A percentile compares a stretch with the other conserved stretches of the same genome.
These are phyloP conservation scores for Octomys mimax DNA, from an alignment of 2,797 vertebrate species.

Conservation along the genomic window DNA sequence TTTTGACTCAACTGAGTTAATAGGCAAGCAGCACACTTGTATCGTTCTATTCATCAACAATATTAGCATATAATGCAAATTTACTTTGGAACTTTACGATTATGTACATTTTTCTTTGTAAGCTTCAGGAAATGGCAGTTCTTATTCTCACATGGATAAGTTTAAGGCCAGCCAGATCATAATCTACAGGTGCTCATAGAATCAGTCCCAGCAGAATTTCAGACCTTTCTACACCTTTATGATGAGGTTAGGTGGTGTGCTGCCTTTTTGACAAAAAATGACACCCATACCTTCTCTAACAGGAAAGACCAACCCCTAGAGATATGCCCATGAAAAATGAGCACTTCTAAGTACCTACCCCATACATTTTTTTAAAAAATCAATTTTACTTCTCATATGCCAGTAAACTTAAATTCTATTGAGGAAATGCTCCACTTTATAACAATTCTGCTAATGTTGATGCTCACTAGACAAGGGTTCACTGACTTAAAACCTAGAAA, in stretches of 20 bases:
- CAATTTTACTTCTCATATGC: conserved; percentile 22
- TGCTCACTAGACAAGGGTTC: not conserved
- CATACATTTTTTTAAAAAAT: not conserved
- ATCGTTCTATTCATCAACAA: conserved; percentile 36
- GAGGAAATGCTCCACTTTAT: conserved; percentile 4
- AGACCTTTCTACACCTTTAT: not conserved
- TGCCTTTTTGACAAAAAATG: not conserved
- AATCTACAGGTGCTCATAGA: not conserved
- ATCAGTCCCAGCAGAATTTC: not conserved
- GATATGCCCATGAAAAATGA: not conserved
- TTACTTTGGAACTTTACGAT: conserved; percentile 36
- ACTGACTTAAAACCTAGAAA: not conserved
- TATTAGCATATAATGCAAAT: conserved; percentile 53
- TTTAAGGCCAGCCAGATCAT: not conserved
- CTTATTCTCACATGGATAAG: conserved; percentile 2
- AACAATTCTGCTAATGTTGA: not conserved
- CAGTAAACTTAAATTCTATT: not conserved
- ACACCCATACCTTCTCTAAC: not conserved
- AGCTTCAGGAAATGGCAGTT: not conserved
- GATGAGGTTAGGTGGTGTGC: not conserved
- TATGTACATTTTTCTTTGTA: not conserved
- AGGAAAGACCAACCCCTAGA: not conserved
- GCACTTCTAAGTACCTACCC: not conserved
- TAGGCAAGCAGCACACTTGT: conserved; percentile 47
- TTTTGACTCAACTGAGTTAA: conserved; percentile 38